These are phyloP conservation scores for Vireo griseus DNA, from an alignment of 2,797 vertebrate genomes.

Conservation along the genomic window DNA sequence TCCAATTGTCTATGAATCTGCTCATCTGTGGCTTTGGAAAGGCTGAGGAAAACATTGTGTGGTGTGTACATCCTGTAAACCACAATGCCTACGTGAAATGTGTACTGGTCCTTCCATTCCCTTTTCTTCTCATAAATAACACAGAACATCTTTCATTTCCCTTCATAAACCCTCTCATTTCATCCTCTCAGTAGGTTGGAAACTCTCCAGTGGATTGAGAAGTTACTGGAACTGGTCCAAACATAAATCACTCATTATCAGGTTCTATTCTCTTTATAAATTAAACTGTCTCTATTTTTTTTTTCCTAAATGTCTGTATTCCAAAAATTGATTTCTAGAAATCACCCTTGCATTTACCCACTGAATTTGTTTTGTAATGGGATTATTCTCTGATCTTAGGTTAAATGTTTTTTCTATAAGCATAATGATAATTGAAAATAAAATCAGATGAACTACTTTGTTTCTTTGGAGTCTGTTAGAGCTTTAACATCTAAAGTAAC, in stretches of 20 bases:
- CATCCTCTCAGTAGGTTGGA: background rate
- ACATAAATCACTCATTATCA: background rate
- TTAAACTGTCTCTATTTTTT: background rate
- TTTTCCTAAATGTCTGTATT: background rate
- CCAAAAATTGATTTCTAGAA: constrained; percentile 1
- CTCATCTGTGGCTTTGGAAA: background rate
- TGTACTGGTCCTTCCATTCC: background rate
- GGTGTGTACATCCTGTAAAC: background rate
- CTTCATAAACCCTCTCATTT: background rate
- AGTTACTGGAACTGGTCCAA: background rate
- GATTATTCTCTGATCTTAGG: background rate
- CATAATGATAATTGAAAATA: constrained; percentile 35
- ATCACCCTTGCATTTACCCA: background rate
- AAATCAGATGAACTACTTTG: constrained; percentile 11
- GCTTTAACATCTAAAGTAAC: background rate
- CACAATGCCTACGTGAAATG: background rate
- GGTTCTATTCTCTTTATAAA: background rate
- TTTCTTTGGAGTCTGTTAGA: constrained; percentile 31
- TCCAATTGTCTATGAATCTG: background rate
- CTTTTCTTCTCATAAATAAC: background rate
- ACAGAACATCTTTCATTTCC: background rate
- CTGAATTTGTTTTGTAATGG: background rate
- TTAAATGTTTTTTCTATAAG: constrained; percentile 27
- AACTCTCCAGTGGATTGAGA: background rate
- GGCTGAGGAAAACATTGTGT: background rate